These are phyloP conservation scores for Caenorhabditis imperialis DNA, from an alignment of 2,888 invertebrate species.

Conservation along the genomic window DNA sequence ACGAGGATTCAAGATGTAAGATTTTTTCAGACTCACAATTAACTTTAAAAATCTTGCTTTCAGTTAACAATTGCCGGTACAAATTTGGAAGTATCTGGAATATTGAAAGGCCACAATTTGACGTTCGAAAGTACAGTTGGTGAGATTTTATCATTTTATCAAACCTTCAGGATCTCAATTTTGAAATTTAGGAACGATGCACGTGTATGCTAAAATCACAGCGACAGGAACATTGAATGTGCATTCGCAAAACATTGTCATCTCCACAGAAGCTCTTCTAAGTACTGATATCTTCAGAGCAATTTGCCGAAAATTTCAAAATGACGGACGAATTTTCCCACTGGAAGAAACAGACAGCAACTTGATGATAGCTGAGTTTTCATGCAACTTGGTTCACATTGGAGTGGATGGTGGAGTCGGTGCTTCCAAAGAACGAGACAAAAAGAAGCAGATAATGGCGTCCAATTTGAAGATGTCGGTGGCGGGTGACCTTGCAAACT, in stretches of 20 bases:
- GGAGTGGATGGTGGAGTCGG: constrained; percentile 65
- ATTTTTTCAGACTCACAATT: constrained; percentile 3
- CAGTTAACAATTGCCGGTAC: constrained; percentile 64
- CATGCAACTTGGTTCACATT: constrained; percentile 60
- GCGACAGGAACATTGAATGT: constrained; percentile 43
- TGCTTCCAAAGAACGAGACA: constrained; percentile 56
- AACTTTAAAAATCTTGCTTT: constrained; percentile 1
- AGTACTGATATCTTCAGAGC: constrained; percentile 56
- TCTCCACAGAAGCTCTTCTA: constrained; percentile 63
- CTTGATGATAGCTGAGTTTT: constrained; percentile 42
- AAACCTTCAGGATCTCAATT: background rate
- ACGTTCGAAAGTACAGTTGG: constrained; percentile 65
- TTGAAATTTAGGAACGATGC: constrained; percentile 54
- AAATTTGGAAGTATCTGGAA: constrained; percentile 65
- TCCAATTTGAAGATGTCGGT: constrained; percentile 47
- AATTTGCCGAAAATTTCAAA: constrained; percentile 59
- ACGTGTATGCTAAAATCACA: constrained; percentile 63
- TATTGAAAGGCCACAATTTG: constrained; percentile 58
- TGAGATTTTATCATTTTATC: constrained; percentile 2
- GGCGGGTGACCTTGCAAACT: constrained; percentile 62
- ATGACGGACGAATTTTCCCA: constrained; percentile 65
- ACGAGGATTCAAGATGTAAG: constrained; percentile 56
- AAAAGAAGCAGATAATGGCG: constrained; percentile 47
- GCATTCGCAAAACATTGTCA: constrained; percentile 63
- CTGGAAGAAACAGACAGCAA: constrained; percentile 13